These are phyloP conservation scores for Stegodyphus mimosarum DNA, from an alignment of 1,140 invertebrate species.

Conservation along the genomic window DNA sequence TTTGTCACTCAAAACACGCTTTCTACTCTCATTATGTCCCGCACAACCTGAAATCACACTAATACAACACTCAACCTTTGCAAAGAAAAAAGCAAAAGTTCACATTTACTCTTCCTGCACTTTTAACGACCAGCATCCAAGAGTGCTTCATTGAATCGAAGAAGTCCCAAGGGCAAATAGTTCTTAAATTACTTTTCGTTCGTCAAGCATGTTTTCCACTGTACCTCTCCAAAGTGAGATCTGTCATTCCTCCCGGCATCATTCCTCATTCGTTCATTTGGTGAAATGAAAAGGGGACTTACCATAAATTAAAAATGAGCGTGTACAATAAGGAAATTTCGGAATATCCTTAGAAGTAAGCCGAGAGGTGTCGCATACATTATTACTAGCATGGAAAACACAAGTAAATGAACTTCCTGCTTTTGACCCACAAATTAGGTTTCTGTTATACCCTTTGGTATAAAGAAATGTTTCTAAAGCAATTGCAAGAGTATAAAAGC, in stretches of 20 bases:
- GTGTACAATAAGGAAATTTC: neutral
- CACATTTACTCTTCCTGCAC: slow-evolving; percentile 10
- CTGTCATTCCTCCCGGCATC: slow-evolving; percentile 21
- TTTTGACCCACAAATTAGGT: too few relatives aligned
- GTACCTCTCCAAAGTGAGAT: slow-evolving; percentile 20
- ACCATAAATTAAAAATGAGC: neutral
- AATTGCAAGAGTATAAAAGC: too few relatives aligned
- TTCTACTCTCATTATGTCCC: neutral
- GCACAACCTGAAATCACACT: slow-evolving; percentile 27
- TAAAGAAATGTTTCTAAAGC: too few relatives aligned
- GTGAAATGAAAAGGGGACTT: neutral
- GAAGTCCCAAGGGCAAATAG: slow-evolving; percentile 31
- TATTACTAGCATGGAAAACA: too few relatives aligned
- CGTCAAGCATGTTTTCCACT: slow-evolving; percentile 20
- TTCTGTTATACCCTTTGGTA: too few relatives aligned
- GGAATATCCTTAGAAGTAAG: too few relatives aligned
- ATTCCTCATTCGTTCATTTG: neutral
- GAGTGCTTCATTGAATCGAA: slow-evolving; percentile 29
- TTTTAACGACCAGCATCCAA: slow-evolving; percentile 35
- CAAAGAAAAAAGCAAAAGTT: neutral
- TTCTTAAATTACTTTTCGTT: slow-evolving; percentile 50
- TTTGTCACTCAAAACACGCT: too few relatives aligned
- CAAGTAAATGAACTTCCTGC: too few relatives aligned
- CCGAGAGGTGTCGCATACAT: too few relatives aligned
- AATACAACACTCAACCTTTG: slow-evolving; percentile 7